Conservation (phyloP, 1,140 invertebrate species). For the Microplitis mediator region DNA sequence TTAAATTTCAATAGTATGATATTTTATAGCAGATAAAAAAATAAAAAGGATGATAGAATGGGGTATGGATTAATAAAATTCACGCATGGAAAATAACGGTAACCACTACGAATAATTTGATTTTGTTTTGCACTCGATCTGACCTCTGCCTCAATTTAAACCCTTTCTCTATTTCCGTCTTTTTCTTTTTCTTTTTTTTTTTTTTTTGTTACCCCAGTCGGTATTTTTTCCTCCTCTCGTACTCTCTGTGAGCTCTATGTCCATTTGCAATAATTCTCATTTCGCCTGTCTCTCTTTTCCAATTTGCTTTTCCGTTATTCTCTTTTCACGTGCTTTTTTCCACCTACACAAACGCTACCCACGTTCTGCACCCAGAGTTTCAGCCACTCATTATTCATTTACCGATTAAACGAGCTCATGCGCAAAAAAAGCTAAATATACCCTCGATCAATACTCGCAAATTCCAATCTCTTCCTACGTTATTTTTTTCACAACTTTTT, state of each 20-base stretch:
- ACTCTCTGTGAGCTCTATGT: background rate
- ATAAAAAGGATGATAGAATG: constrained; percentile 17
- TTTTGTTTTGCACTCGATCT: constrained; percentile 48
- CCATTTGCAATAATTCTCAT: constrained; percentile 11
- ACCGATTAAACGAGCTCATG: constrained; percentile 50
- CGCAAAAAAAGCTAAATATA: constrained; percentile 41
- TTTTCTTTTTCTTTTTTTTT: constrained; percentile 4
- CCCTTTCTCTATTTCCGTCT: constrained; percentile 33
- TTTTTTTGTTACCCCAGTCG: constrained; percentile 3
- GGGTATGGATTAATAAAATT: constrained; percentile 49
- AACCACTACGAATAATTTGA: constrained; percentile 55
- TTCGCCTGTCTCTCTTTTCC: constrained; percentile 10
- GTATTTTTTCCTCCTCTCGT: background rate
- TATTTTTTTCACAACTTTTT: no score
- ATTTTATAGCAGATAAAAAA: background rate
- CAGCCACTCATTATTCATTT: constrained; percentile 51
- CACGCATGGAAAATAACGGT: constrained; percentile 57
- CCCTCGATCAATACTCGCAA: constrained; percentile 25
- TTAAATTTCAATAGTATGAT: background rate
- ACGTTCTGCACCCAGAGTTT: background rate
- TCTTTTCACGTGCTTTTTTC: background rate
- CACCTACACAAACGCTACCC: background rate
- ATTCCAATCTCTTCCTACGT: background rate
- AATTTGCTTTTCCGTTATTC: background rate
- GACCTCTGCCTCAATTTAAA: background rate